Evolutionary conservation across 2,113 vertebrate genomes (phyloP).

Genomic region (Rattus rattus): DNA sequence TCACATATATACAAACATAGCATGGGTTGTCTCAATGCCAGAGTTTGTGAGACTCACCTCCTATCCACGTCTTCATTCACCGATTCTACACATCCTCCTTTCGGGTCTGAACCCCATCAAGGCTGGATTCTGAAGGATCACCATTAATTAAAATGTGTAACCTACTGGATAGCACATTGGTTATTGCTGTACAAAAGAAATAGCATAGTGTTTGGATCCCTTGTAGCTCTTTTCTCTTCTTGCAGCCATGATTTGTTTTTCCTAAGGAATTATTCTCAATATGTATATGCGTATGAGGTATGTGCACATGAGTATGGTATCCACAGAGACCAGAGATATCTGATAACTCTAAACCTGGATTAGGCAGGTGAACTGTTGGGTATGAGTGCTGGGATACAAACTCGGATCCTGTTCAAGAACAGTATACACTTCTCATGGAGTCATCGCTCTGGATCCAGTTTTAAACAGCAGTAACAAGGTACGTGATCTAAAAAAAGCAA

Average conservation of each 20-base stretch:
- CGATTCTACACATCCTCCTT: too few species aligned
- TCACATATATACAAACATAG: too few species aligned
- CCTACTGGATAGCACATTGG: neutral
- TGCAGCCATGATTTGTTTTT: neutral
- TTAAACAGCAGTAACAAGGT: neutral
- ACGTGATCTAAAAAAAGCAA: neutral
- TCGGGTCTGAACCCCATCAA: too few species aligned
- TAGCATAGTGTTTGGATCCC: neutral
- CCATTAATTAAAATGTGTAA: neutral
- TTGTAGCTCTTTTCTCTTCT: neutral
- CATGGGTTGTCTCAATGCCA: too few species aligned
- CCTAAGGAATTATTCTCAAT: too few species aligned
- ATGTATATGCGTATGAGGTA: too few species aligned
- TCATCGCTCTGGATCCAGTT: neutral
- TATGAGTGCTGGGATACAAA: neutral
- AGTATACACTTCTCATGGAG: too few species aligned
- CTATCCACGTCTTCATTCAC: too few species aligned
- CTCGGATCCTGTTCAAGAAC: neutral
- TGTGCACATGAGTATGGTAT: neutral
- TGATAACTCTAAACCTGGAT: neutral
- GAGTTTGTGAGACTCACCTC: too few species aligned
- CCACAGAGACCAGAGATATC: neutral
- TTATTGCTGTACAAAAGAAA: fast-evolving
- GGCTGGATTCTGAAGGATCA: too few species aligned
- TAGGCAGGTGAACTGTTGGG: neutral